Percentiles rank a stretch among this genome's conserved stretches.
Conservation (phyloP, 2,888 invertebrate species). For the Neoitamus cyanurus region DNA sequence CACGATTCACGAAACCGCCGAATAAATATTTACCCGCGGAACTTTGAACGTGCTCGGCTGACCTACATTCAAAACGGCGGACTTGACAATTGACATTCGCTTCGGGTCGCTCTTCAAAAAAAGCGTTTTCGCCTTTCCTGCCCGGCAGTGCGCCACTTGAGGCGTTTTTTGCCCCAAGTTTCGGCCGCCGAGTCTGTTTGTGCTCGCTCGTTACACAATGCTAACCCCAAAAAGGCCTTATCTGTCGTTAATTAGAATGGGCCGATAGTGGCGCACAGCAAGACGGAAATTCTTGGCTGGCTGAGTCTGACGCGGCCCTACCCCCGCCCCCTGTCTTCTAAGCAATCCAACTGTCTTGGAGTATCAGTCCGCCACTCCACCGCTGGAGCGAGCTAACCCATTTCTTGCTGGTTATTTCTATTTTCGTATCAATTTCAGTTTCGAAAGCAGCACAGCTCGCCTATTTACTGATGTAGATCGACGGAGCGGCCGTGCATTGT, state of each 20-base stretch:
- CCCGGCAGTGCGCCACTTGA: neutral
- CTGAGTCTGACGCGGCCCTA: neutral
- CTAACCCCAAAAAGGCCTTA: slow-evolving; percentile 36
- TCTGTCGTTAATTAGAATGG: slow-evolving; percentile 25
- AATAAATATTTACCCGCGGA: slow-evolving; percentile 36
- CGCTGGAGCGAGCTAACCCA: slow-evolving; percentile 7
- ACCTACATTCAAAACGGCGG: slow-evolving; percentile 46
- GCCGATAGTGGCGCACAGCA: neutral
- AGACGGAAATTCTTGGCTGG: neutral
- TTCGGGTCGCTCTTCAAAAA: slow-evolving; percentile 37
- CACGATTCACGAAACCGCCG: neutral
- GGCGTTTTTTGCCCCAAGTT: neutral
- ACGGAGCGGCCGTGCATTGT: neutral
- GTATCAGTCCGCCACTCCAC: neutral
- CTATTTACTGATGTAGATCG: neutral
- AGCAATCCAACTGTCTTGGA: neutral
- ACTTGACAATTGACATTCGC: slow-evolving; percentile 47
- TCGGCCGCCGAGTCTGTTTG: neutral
- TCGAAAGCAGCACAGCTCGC: slow-evolving; percentile 11
- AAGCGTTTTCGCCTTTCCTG: neutral
- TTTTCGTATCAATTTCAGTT: slow-evolving; percentile 42
- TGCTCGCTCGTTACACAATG: slow-evolving; percentile 20
- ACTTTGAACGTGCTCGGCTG: slow-evolving; percentile 37
- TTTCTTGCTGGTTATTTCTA: slow-evolving; percentile 15
- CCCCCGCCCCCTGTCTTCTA: neutral